Percentiles rank a stretch among this genome's conserved stretches.
These are phyloP conservation scores for Acropternis orthonyx DNA, from an alignment of 2,797 vertebrate species.

Conservation along the genomic window DNA sequence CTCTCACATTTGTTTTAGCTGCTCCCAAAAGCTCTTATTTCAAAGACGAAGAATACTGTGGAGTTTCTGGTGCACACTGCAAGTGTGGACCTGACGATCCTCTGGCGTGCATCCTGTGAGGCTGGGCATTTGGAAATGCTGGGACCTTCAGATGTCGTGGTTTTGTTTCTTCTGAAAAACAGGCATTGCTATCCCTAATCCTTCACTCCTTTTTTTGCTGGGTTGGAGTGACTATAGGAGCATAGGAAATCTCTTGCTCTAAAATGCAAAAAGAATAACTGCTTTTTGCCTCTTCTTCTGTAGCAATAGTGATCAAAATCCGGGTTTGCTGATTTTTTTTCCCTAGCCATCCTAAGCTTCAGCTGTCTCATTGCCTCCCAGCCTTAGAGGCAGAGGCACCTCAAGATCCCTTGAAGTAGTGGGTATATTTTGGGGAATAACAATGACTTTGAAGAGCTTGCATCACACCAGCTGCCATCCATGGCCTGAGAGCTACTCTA, in stretches of 20 bases:
- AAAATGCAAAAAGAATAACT: not conserved
- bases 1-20: not conserved
- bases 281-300: not conserved
- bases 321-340: not conserved
- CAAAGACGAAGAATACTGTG: not conserved
- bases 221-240: not conserved
- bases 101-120: not conserved
- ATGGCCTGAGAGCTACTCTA: not conserved
- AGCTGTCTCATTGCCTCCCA: fast-evolving
- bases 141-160: not conserved
- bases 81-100: not conserved
- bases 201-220: not conserved
- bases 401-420: not conserved
- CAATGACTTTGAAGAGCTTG: not conserved
- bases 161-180: not conserved
- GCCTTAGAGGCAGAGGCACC: not conserved
- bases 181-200: not conserved
- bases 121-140: not conserved
- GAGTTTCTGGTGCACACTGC: not conserved
- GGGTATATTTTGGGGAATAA: not conserved
- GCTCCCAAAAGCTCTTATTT: not conserved
- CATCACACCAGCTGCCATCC: not conserved
- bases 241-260: not conserved
- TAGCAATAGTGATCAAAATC: not conserved
- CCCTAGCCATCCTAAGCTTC: not conserved